Evolutionary conservation across 2,113 vertebrate genomes (phyloP).

Genomic region (Ameiurus melas): DNA sequence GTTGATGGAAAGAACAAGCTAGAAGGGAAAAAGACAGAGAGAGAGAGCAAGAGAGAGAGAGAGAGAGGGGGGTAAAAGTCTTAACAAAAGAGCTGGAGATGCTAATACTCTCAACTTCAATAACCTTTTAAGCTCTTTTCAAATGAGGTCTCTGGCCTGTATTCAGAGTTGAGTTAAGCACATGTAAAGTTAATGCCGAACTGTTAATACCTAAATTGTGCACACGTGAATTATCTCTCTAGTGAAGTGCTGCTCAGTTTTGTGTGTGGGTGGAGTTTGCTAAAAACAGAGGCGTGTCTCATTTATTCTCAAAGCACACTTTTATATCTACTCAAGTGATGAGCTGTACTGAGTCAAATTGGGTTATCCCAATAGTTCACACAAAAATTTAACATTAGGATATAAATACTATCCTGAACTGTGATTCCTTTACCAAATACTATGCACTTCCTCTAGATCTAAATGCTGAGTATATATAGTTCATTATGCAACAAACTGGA

Average conservation of each 20-base stretch:
- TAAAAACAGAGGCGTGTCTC: not conserved
- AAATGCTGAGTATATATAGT: not conserved
- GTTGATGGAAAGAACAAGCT: not conserved
- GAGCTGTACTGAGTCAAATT: not conserved
- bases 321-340: not conserved
- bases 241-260: not conserved
- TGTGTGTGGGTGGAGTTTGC: not conserved
- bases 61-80: not conserved
- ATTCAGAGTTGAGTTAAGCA: conserved; percentile 17
- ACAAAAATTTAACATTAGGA: not conserved
- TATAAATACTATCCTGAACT: not conserved
- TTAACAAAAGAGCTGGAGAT: conserved; percentile 1
- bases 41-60: not conserved
- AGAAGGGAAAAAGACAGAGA: not conserved
- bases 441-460: not conserved
- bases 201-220: conserved; percentile 7
- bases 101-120: not conserved
- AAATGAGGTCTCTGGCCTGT: conserved; percentile 12
- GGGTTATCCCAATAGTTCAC: not conserved
- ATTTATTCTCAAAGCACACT: not conserved
- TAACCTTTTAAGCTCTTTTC: conserved; percentile 7
- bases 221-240: not conserved
- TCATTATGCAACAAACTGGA: not conserved
- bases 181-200: conserved; percentile 7
- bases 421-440: not conserved